Evolutionary conservation across 2,113 vertebrate genomes (phyloP).

Genomic region (Ciconia boyciana): DNA sequence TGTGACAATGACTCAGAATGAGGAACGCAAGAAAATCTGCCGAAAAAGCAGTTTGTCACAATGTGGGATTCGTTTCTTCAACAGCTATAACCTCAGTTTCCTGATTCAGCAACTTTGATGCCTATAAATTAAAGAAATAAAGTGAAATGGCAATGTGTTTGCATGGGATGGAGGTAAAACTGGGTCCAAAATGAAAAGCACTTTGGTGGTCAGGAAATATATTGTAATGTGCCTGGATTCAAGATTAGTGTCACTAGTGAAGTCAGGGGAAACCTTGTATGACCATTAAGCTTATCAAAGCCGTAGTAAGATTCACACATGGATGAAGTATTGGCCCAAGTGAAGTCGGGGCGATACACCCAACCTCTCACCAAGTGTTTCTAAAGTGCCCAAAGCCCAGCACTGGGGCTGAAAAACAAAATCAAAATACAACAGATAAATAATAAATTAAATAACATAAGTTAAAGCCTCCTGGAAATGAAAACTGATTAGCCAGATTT

Average conservation of each 20-base stretch:
- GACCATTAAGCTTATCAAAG: background rate
- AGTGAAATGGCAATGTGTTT: slow-evolving; percentile 56
- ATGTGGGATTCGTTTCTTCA: slow-evolving; percentile 69
- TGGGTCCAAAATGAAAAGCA: slow-evolving; percentile 19
- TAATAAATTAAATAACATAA: slow-evolving; percentile 67
- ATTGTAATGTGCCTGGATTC: background rate
- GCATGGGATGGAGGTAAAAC: slow-evolving; percentile 61
- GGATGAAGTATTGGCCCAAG: background rate
- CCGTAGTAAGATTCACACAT: background rate
- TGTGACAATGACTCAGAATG: slow-evolving; percentile 69
- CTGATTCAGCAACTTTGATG: slow-evolving; percentile 72
- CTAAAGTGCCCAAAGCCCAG: background rate
- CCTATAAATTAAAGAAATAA: slow-evolving; percentile 68
- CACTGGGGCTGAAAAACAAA: background rate
- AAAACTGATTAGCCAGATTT: slow-evolving; percentile 60
- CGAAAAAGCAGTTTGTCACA: slow-evolving; percentile 62
- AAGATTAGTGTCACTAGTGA: background rate
- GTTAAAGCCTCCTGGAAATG: slow-evolving; percentile 61
- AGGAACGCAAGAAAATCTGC: slow-evolving; percentile 60
- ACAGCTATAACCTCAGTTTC: slow-evolving; percentile 73
- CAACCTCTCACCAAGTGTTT: background rate
- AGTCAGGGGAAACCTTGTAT: background rate
- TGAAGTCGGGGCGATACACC: background rate
- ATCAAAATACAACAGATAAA: slow-evolving; percentile 54
- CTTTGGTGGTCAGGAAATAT: background rate